Conservation (phyloP, 2,797 vertebrate genomes). For the Galagoides demidoff region DNA sequence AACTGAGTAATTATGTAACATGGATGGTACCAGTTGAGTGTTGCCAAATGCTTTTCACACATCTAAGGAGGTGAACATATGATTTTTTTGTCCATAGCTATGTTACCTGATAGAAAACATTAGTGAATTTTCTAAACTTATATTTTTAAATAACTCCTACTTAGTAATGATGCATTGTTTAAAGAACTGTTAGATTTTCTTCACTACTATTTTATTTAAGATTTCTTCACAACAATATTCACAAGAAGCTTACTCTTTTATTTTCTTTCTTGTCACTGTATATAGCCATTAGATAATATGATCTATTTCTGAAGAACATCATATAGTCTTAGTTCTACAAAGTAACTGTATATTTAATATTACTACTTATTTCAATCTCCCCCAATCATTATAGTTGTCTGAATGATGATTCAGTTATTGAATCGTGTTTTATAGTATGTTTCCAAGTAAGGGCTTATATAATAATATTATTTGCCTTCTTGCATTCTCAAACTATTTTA, state of each 20-base stretch:
- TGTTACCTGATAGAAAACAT: neutral
- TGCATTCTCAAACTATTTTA: neutral
- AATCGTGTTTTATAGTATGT: neutral
- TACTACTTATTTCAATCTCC: neutral
- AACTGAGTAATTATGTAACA: neutral
- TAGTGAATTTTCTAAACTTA: neutral
- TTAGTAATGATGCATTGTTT: neutral
- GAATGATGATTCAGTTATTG: neutral
- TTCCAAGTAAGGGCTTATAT: neutral
- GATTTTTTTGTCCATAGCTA: slow-evolving; percentile 12
- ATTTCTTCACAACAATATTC: neutral
- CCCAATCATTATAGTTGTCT: neutral
- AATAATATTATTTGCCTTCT: neutral
- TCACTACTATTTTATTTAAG: neutral
- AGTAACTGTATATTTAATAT: neutral
- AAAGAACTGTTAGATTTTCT: neutral
- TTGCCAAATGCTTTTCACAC: neutral
- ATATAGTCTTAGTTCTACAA: neutral
- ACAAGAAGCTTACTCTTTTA: neutral
- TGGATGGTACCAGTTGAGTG: neutral
- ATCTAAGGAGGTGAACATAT: neutral
- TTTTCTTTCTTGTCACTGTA: neutral
- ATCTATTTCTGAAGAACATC: neutral
- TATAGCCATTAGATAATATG: neutral
- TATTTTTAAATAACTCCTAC: neutral